phyloP scores from a whole-genome alignment of 1,140 invertebrate species.

The Forficula auricularia region DNA sequence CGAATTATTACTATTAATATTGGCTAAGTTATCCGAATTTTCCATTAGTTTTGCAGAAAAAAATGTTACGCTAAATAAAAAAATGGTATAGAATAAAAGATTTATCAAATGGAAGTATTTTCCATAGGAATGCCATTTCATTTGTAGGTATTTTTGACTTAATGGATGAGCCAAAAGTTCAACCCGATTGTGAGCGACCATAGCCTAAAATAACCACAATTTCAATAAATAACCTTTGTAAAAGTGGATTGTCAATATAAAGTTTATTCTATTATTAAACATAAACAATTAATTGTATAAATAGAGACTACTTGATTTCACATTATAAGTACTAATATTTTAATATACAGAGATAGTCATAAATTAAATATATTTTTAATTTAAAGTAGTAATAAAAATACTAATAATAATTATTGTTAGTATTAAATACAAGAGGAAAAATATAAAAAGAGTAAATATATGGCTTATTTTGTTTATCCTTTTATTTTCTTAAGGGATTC shows the following conservation, averaged over 20 bases:
- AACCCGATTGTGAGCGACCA: conserved; percentile 61
- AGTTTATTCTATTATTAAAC: too few species aligned
- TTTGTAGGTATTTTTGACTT: conserved; percentile 67
- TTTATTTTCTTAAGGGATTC: too few species aligned
- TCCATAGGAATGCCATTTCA: conserved; percentile 77
- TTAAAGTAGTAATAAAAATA: neutral
- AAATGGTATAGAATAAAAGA: conserved; percentile 54
- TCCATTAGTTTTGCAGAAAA: conserved; percentile 45
- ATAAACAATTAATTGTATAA: too few species aligned
- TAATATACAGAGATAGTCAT: too few species aligned
- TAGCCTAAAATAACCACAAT: conserved; percentile 47
- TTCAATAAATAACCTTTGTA: neutral
- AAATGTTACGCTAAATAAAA: conserved; percentile 51
- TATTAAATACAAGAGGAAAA: too few species aligned
- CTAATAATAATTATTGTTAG: too few species aligned
- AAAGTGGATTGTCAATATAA: too few species aligned
- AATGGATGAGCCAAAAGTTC: conserved; percentile 63
- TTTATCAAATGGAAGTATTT: conserved; percentile 67
- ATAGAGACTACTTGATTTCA: too few species aligned
- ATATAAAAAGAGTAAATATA: too few species aligned
- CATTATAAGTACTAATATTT: too few species aligned
- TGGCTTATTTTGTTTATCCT: too few species aligned
- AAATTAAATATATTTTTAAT: neutral
- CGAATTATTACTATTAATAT: too few species aligned
- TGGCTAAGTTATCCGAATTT: neutral